Evolutionary conservation across 1,140 invertebrate species (phyloP), one percentile per base, ranked within the genome.

Genomic region (Drosophila bifasciata): DNA sequence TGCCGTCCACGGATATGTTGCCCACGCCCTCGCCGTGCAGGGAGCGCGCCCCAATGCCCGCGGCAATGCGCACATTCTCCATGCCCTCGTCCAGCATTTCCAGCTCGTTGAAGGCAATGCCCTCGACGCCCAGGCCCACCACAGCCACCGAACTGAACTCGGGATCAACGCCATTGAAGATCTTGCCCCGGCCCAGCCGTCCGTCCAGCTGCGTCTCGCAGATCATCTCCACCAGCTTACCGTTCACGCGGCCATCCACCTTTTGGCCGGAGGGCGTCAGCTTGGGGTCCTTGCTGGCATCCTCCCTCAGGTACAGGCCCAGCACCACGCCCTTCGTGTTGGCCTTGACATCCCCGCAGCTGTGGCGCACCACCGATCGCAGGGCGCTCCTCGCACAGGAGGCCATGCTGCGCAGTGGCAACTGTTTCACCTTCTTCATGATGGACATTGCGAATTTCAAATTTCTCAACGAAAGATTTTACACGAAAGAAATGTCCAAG

Each of bases 31-130:
- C 89, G 25, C 92, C 78, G 46, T 93, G 92, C 21, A 96, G 80
- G 1, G 93, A 92, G 55, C 90, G 92, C 0, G 94, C 93, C 0
- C 93, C 93, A 1, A 92, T 91, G 41, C 92, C 92, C 79, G 94
- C 92, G 28, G 93, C 94, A 1, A 90, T 49, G 0, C 86, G 71
- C 0, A 79, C 86, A 40, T 84, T 90, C 59, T 90, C 95, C 78
- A 93, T 93, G 2, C 94, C 93, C 85, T 95, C 94, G 72, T 96
- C 94, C n/a, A 95, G 75, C 69, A 93, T 93, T 88, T 96, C 95
- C 21, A 92, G 64, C 50, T 93, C 92, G 86, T 95, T 94, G 72
- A 93, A 95, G 3, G 92, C 92, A 8, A 93, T 91, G 74, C 94
- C 94, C 76, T 94, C 93, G 13, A 93, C 92, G 0, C 95, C 96